Evolutionary conservation across 2,113 vertebrate species (phyloP).

Genomic region (Cephalopterus ornatus): DNA sequence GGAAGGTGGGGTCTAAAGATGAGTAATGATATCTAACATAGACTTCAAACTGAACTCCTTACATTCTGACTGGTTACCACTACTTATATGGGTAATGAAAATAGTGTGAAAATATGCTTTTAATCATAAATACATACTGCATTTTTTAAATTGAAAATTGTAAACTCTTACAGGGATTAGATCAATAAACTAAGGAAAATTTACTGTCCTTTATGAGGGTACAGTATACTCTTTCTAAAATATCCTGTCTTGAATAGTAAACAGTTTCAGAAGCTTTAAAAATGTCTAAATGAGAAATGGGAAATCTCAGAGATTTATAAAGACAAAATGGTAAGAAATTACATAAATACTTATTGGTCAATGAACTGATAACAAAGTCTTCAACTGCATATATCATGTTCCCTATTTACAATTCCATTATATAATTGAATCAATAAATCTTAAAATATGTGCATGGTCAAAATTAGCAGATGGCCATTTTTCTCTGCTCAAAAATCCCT

Average conservation of each 20-base stretch:
- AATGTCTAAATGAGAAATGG: background rate
- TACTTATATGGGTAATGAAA: background rate
- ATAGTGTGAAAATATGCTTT: background rate
- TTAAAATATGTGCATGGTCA: slow-evolving; percentile 23
- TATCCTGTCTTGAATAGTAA: background rate
- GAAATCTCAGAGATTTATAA: background rate
- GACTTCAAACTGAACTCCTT: background rate
- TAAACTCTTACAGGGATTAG: background rate
- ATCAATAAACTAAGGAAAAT: background rate
- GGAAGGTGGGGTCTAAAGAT: background rate
- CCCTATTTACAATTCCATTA: background rate
- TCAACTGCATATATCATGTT: background rate
- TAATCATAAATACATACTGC: background rate
- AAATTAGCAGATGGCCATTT: slow-evolving; percentile 19
- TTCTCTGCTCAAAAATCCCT: background rate
- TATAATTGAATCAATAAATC: background rate
- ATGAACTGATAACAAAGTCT: background rate
- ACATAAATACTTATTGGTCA: background rate
- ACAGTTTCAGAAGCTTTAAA: background rate
- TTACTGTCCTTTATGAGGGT: background rate
- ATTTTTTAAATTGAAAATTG: background rate
- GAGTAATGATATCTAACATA: background rate
- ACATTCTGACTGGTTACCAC: background rate
- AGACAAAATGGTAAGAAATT: background rate
- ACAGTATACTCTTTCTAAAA: background rate